These are phyloP conservation scores for Allolobophora icterica DNA, from an alignment of 2,888 invertebrate genomes.

Conservation along the genomic window DNA sequence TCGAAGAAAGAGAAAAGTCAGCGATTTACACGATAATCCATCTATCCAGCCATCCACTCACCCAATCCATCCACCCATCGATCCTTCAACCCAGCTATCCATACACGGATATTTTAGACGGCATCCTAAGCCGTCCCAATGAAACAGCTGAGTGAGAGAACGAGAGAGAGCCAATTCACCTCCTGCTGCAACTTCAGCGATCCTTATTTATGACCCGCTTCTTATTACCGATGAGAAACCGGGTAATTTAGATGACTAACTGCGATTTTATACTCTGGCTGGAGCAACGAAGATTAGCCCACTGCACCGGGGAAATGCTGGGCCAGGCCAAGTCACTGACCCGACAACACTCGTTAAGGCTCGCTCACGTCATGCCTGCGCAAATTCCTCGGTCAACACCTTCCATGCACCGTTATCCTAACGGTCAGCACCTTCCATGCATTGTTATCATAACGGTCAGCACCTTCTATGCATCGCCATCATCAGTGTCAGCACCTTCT, in stretches of 20 bases:
- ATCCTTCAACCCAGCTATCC: not conserved
- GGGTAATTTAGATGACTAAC: not conserved
- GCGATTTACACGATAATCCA: not conserved
- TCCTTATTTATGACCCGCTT: not conserved
- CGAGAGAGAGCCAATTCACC: not conserved
- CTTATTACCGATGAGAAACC: constrained; percentile 2
- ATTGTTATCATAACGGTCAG: too few relatives aligned
- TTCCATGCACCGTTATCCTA: too few relatives aligned
- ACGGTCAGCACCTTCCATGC: too few relatives aligned
- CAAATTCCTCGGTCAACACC: not conserved
- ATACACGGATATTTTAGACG: not conserved
- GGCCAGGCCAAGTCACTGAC: not conserved
- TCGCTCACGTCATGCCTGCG: not conserved
- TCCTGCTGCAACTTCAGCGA: not conserved
- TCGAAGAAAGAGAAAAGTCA: not conserved
- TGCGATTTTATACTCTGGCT: constrained; percentile 14
- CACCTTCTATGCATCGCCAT: too few relatives aligned
- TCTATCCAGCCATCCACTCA: not conserved
- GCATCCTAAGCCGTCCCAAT: not conserved
- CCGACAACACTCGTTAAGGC: not conserved
- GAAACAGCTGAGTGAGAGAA: not conserved
- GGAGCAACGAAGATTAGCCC: not conserved
- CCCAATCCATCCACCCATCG: not conserved
- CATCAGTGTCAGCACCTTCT: too few relatives aligned
- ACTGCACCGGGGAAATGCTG: not conserved